Conservation (phyloP, 1,140 invertebrate species). For the Drosophila neocordata region DNA sequence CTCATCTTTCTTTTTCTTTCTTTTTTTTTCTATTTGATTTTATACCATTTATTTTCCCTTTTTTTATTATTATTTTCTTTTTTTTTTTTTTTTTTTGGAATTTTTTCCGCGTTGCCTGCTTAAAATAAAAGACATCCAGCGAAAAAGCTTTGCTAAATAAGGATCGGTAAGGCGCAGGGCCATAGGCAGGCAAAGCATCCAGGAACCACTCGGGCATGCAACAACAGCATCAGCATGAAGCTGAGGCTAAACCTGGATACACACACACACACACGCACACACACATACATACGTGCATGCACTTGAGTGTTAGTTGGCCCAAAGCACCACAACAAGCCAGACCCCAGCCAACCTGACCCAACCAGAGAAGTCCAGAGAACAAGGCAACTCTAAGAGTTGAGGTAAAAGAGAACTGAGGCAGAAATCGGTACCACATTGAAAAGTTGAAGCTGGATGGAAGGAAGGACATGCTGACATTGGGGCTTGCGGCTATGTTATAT, state of each 20-base stretch:
- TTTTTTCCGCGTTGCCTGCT: slow-evolving; percentile 73
- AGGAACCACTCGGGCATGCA: slow-evolving; percentile 42
- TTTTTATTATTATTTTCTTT: slow-evolving; percentile 12
- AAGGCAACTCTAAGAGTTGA: too few relatives aligned
- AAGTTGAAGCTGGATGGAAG: slow-evolving; percentile 19
- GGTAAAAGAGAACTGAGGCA: neutral
- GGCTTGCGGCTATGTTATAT: slow-evolving; percentile 12
- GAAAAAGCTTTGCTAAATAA: slow-evolving; percentile 28
- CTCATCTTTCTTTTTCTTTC: neutral
- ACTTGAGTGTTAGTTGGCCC: slow-evolving; percentile 36
- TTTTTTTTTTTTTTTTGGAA: slow-evolving; percentile 23
- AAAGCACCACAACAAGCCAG: slow-evolving; percentile 3
- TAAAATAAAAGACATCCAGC: slow-evolving; percentile 68
- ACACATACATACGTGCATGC: slow-evolving; percentile 29
- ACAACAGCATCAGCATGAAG: slow-evolving; percentile 18
- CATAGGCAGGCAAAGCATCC: neutral
- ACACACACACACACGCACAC: too few relatives aligned
- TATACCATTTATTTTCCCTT: slow-evolving; percentile 25
- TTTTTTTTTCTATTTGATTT: slow-evolving; percentile 29
- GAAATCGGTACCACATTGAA: slow-evolving; percentile 34
- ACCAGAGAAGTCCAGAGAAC: slow-evolving; percentile 31
- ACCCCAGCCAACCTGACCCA: neutral
- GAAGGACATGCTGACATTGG: slow-evolving; percentile 19
- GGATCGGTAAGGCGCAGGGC: neutral
- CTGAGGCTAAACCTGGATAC: neutral